These are phyloP conservation scores for Elymnias hypermnestra DNA, from an alignment of 1,140 invertebrate species.

Conservation along the genomic window DNA sequence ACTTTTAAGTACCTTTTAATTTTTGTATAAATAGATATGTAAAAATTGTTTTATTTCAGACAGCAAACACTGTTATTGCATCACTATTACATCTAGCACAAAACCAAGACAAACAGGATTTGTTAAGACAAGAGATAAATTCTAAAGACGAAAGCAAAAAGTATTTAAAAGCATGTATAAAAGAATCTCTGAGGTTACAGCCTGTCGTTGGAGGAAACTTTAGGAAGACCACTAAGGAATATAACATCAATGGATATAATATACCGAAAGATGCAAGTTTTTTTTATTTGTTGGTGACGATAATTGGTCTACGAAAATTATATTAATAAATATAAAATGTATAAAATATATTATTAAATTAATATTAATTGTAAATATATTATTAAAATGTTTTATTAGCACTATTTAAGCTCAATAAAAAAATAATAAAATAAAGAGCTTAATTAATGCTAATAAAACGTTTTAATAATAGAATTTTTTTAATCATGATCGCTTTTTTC, in stretches of 20 bases:
- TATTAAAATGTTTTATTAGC: no score
- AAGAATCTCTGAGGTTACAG: slow-evolving; percentile 78
- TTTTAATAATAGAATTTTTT: no score
- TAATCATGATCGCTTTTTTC: no score
- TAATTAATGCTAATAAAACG: no score
- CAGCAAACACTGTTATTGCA: slow-evolving; percentile 42
- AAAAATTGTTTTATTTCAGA: slow-evolving; percentile 29
- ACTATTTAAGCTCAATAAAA: no score
- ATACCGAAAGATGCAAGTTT: slow-evolving; percentile 78
- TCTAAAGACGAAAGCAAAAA: slow-evolving; percentile 53
- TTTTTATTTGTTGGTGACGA: no score
- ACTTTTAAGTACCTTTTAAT: not conserved
- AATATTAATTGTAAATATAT: no score
- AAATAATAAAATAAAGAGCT: no score
- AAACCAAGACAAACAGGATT: slow-evolving; percentile 80
- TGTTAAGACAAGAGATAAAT: slow-evolving; percentile 80
- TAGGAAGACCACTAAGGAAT: slow-evolving; percentile 71
- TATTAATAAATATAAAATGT: no score
- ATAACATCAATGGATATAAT: slow-evolving; percentile 76
- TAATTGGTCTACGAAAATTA: no score
- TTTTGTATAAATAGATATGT: not conserved
- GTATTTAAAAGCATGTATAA: slow-evolving; percentile 81
- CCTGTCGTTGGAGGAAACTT: slow-evolving; percentile 74
- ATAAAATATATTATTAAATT: not conserved
- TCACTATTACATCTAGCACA: slow-evolving; percentile 80